phyloP scores from a whole-genome alignment of 2,888 invertebrate genomes.

The Ischnus inquisitorius region DNA sequence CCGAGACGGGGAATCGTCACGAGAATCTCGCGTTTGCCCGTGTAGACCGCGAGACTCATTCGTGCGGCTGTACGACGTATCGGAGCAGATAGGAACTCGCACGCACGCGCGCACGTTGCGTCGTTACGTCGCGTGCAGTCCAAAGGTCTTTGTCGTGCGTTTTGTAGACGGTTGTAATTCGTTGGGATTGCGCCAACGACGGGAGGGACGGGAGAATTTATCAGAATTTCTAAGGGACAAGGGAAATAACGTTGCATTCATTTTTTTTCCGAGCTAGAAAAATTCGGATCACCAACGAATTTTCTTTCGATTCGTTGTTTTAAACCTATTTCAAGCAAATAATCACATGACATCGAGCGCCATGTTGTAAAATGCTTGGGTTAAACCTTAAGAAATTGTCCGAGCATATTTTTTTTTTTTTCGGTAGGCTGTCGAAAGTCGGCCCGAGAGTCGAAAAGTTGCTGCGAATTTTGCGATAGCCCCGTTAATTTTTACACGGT shows the following conservation, averaged over 20 bases:
- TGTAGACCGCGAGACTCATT: not conserved
- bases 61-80: not conserved
- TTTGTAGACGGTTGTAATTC: conserved; percentile 46
- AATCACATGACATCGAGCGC: too few relatives aligned
- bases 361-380: too few relatives aligned
- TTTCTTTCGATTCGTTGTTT: too few relatives aligned
- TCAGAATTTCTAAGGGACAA: not conserved
- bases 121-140: conserved; percentile 11
- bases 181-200: not conserved
- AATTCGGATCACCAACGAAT: not conserved
- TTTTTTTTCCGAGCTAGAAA: not conserved
- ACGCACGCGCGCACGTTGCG: not conserved
- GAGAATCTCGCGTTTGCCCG: conserved; percentile 71
- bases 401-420: too few relatives aligned
- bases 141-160: conserved; percentile 67
- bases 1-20: conserved; percentile 71
- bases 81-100: not conserved
- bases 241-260: not conserved
- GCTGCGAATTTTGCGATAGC: too few relatives aligned
- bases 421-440: too few relatives aligned
- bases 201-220: not conserved
- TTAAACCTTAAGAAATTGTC: too few relatives aligned
- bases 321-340: too few relatives aligned
- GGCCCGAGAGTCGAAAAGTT: too few relatives aligned
- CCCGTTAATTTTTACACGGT: too few relatives aligned